phyloP scores from a whole-genome alignment of 1,140 invertebrate genomes.

The Paraescarpia echinospica region DNA sequence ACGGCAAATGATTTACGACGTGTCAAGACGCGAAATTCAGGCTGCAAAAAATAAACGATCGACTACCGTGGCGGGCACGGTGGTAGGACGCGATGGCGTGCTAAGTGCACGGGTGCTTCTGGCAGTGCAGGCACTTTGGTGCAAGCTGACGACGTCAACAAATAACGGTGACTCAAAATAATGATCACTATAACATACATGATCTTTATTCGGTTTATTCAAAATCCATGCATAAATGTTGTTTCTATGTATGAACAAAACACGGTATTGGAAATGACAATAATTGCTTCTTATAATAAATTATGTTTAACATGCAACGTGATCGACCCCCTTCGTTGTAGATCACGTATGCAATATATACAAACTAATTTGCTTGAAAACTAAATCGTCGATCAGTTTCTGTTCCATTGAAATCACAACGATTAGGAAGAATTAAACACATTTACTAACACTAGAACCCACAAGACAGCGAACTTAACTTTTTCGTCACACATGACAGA shows the following conservation, averaged over 20 bases:
- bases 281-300: not conserved
- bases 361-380: too few relatives aligned
- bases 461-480: too few relatives aligned
- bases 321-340: too few relatives aligned
- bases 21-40: not conserved
- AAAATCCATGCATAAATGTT: not conserved
- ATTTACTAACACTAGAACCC: too few relatives aligned
- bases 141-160: not conserved
- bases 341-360: too few relatives aligned
- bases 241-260: not conserved
- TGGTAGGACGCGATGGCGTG: not conserved
- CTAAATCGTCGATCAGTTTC: too few relatives aligned
- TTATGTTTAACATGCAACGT: not conserved
- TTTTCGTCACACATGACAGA: too few relatives aligned
- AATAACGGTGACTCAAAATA: not conserved
- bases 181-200: not conserved
- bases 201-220: not conserved
- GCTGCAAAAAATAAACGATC: not conserved
- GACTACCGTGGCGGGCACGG: not conserved
- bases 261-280: not conserved
- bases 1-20: not conserved
- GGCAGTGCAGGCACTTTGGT: too few relatives aligned
- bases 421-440: too few relatives aligned
- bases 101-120: not conserved
- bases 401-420: too few relatives aligned